A percentile compares a stretch with the other conserved stretches of the same genome.
These are phyloP conservation scores for Euplexia lucipara DNA, from an alignment of 2,888 invertebrate species.

Conservation along the genomic window DNA sequence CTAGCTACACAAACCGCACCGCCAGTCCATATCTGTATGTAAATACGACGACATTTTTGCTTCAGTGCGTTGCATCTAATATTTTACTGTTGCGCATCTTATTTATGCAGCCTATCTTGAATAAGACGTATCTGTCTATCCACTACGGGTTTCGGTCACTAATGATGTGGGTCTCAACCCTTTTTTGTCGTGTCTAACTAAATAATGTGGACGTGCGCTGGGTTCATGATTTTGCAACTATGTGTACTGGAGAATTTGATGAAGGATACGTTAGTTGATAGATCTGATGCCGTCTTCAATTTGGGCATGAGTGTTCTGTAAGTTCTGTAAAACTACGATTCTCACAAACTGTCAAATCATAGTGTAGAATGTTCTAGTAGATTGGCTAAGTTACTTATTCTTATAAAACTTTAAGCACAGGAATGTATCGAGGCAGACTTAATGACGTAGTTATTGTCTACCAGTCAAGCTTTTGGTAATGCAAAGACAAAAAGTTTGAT, in stretches of 20 bases:
- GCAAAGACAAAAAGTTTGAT: neutral
- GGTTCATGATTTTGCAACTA: constrained; percentile 71
- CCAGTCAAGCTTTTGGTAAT: no score
- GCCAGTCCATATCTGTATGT: constrained; percentile 81
- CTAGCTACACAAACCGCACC: constrained; percentile 51
- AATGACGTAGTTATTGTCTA: no score
- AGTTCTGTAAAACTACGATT: neutral
- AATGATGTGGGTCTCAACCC: constrained; percentile 82
- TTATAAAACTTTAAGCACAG: no score
- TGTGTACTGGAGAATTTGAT: constrained; percentile 62
- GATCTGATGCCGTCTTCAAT: constrained; percentile 22
- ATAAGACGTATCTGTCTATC: constrained; percentile 84
- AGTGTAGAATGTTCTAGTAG: no score
- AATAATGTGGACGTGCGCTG: constrained; percentile 82
- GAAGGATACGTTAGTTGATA: constrained; percentile 11
- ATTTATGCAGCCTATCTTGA: constrained; percentile 82
- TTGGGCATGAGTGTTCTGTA: constrained; percentile 19
- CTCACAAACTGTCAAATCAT: no score
- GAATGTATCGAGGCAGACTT: no score
- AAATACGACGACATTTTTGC: constrained; percentile 87
- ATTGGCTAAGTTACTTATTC: no score
- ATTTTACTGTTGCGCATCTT: constrained; percentile 85
- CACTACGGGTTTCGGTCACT: constrained; percentile 80
- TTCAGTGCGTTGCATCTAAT: constrained; percentile 87
- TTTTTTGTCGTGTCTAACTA: constrained; percentile 86